Percentiles rank a stretch among this genome's conserved stretches.
Conservation (phyloP, 2,113 vertebrate genomes). For the Clarias magur region DNA sequence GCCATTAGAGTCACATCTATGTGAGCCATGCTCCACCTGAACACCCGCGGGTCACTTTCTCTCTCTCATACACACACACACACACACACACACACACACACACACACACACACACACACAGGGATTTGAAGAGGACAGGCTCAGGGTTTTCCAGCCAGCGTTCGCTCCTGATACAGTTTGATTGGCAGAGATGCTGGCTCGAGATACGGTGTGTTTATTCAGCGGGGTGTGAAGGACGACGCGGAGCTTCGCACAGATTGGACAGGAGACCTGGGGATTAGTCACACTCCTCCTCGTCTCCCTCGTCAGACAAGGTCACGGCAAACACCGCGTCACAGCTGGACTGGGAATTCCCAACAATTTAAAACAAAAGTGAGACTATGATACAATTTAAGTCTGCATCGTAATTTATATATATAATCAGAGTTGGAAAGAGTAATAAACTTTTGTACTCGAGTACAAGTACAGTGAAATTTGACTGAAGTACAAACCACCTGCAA, state of each 20-base stretch:
- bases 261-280: constrained; percentile 72
- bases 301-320: constrained; percentile 23
- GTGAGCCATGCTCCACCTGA: background rate
- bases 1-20: too few relatives aligned
- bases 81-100: background rate
- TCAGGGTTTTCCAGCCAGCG: background rate
- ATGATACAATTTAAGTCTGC: too few relatives aligned
- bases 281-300: constrained; percentile 56
- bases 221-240: constrained; percentile 68
- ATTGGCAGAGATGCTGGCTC: background rate
- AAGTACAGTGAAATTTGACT: too few relatives aligned
- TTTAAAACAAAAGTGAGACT: too few relatives aligned
- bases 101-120: background rate
- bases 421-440: too few relatives aligned
- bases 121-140: background rate
- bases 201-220: constrained; percentile 44
- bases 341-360: background rate
- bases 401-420: too few relatives aligned
- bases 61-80: background rate
- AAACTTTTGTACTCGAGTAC: too few relatives aligned
- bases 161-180: background rate
- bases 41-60: background rate
- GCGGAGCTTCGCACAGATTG: constrained; percentile 51
- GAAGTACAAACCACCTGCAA: too few relatives aligned
- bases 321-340: background rate